Percentiles rank a stretch among this genome's conserved stretches.
Evolutionary conservation across 2,797 vertebrate genomes (phyloP).

Genomic region (Phoeniculus purpureus): DNA sequence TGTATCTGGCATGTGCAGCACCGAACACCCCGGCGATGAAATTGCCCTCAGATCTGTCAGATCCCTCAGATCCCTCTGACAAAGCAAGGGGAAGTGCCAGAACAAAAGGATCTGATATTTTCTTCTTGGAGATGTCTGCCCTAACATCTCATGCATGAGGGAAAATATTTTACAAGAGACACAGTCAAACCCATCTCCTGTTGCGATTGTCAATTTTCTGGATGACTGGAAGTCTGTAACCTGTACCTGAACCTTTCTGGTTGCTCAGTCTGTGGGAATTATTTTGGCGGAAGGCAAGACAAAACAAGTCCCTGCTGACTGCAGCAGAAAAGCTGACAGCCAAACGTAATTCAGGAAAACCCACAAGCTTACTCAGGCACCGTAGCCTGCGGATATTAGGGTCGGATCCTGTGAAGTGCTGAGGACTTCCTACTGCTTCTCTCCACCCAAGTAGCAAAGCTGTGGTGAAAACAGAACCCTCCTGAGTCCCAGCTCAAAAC

Average conservation of each 20-base stretch:
- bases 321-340: slow-evolving; percentile 55
- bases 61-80: not conserved
- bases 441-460: not conserved
- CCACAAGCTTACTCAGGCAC: not conserved
- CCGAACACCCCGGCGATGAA: fast-evolving
- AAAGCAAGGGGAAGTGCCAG: not conserved
- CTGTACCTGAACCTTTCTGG: slow-evolving; percentile 70
- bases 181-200: not conserved
- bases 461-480: not conserved
- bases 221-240: slow-evolving; percentile 74
- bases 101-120: not conserved
- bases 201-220: slow-evolving; percentile 59
- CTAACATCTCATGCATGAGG: not conserved
- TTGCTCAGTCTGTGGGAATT: slow-evolving; percentile 74
- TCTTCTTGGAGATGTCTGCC: not conserved
- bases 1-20: not conserved
- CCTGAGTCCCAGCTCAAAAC: fast-evolving
- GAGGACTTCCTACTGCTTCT: not conserved
- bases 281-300: slow-evolving; percentile 72
- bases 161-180: not conserved
- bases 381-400: not conserved
- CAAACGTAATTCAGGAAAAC: slow-evolving; percentile 67
- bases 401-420: not conserved
- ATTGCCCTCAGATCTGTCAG: not conserved
- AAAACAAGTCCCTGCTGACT: slow-evolving; percentile 65